Base-by-base conservation (phyloP, 2,888 invertebrate species). In the Leptopilina drosophilae region DNA sequence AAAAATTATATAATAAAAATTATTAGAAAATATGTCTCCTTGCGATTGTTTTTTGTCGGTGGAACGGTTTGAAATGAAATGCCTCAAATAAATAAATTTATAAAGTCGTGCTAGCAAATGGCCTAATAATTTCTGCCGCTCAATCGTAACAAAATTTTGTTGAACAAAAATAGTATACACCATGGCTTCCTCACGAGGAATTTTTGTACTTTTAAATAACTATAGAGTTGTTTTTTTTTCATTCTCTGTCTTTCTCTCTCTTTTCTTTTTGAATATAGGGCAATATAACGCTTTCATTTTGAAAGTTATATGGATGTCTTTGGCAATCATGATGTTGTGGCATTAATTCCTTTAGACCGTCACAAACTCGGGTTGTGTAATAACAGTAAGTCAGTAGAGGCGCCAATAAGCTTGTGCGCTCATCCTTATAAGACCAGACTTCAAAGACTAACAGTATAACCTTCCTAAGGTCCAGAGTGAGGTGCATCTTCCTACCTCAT, bases 71-170 rank as follows among this genome's bases (percentile, higher is more conserved):
- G n/a, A n/a, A n/a, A n/a, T n/a, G n/a, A n/a, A n/a, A n/a, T n/a
- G n/a, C n/a, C n/a, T n/a, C n/a, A n/a, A n/a, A n/a, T n/a, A n/a
- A n/a, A n/a, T n/a, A n/a, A n/a, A n/a, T n/a, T n/a, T n/a, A n/a
- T n/a, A n/a, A n/a, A n/a, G 81, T 81, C 78, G 78, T 78, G 81
- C 78, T 65, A 64, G 59, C 33, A 84, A 84, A 84, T 82, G 81
- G 84, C 82, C 85, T 85, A 85, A 86, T 88, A 87, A 87, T 86
- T 88, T 87, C 81, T 78, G 83, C 73, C 82, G 86, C 82, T 85
- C 84, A 87, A 86, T 87, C 86, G 88, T 85, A 85, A 85, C 83
- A 76, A 86, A 83, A 85, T 84, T 20, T 20, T 20, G 20, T 20
- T 20, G 1, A 20, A 20, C 20, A 20, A 20, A 20, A 20, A 20